Conservation (phyloP, 2,888 invertebrate species). For the Aleiodes leptofemur region DNA sequence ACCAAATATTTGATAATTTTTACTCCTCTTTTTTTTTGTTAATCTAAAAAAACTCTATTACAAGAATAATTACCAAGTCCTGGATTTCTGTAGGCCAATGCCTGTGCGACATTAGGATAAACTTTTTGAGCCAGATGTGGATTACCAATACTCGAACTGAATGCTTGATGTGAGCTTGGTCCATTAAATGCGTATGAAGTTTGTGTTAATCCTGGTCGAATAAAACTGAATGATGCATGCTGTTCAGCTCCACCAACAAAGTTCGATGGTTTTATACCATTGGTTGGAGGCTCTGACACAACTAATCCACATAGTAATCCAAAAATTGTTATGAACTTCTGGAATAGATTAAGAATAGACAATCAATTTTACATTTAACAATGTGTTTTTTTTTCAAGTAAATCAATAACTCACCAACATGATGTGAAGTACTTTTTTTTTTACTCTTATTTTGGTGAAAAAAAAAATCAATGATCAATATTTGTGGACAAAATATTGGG, state of each 20-base stretch:
- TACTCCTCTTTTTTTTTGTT: background rate
- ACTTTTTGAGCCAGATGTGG: constrained; percentile 66
- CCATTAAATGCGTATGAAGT: constrained; percentile 70
- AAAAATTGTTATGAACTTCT: constrained; percentile 58
- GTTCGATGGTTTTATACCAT: constrained; percentile 65
- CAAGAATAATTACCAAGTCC: constrained; percentile 60
- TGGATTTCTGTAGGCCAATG: constrained; percentile 68
- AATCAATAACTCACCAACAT: constrained; percentile 59
- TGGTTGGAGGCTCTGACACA: constrained; percentile 56
- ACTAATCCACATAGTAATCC: constrained; percentile 47
- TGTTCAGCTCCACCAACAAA: constrained; percentile 67
- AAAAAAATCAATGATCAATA: background rate
- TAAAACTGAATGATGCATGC: constrained; percentile 70
- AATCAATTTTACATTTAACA: background rate
- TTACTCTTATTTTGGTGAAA: background rate
- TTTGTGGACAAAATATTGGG: constrained; percentile 15
- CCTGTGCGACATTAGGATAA: constrained; percentile 66
- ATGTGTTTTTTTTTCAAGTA: background rate
- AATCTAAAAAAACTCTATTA: background rate
- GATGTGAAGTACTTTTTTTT: constrained; percentile 6
- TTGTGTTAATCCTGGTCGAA: constrained; percentile 70
- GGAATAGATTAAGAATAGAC: constrained; percentile 27
- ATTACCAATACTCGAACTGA: constrained; percentile 69
- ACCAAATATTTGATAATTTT: no score
- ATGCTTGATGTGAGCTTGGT: constrained; percentile 70